phyloP scores from a whole-genome alignment of 1,140 invertebrate species.

The Schmidtea mediterranea region DNA sequence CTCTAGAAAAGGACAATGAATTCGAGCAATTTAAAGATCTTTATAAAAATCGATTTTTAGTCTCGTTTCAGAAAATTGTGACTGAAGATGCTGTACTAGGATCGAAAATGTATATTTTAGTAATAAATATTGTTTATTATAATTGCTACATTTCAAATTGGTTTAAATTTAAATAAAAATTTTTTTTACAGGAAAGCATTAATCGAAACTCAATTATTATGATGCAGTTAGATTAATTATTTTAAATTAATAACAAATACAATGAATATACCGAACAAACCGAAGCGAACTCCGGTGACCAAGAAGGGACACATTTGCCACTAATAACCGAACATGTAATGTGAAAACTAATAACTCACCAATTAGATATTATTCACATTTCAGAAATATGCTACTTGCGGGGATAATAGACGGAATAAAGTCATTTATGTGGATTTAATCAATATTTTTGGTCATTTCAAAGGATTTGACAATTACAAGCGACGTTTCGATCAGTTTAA shows the following conservation, averaged over 20 bases:
- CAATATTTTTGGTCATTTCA: conserved; percentile 61
- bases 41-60: conserved; percentile 68
- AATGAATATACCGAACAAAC: too few species aligned
- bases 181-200: conserved; percentile 44
- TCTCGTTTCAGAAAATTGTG: conserved; percentile 86
- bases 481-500: conserved; percentile 43
- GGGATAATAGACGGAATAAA: too few species aligned
- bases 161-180: too few species aligned
- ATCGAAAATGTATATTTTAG: conserved; percentile 81
- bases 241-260: too few species aligned
- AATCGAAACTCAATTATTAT: conserved; percentile 66
- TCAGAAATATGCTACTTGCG: too few species aligned
- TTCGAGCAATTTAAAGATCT: conserved; percentile 72
- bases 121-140: neutral
- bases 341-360: too few species aligned
- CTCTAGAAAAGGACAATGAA: conserved; percentile 50
- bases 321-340: too few species aligned
- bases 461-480: conserved; percentile 58
- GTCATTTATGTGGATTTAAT: conserved; percentile 54
- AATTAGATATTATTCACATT: too few species aligned
- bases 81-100: conserved; percentile 91
- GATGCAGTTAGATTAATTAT: conserved; percentile 29
- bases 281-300: too few species aligned
- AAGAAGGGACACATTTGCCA: too few species aligned
- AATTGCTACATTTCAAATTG: too few species aligned